Base-by-base conservation (phyloP, 2,888 invertebrate genomes). In the Macropis europaea region DNA sequence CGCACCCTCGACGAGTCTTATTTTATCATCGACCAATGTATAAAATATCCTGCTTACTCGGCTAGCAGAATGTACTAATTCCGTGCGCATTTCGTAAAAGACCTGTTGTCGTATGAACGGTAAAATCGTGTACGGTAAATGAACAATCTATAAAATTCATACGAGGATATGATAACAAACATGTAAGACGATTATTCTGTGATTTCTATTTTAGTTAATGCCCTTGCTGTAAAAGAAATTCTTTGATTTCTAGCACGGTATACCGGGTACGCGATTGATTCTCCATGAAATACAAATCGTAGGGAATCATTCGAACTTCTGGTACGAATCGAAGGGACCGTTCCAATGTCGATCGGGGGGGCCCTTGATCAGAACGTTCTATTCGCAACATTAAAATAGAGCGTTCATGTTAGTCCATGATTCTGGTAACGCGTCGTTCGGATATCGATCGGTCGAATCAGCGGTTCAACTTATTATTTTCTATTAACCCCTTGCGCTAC, bases 171-270 rank as follows among this genome's bases (percentile, higher is more conserved):
- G 7, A 15, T 30, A 43, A 48, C 24, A 26, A 45, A 43, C 22
- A 38, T 19, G 19, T 6, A 11, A 34, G 4, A 2, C 13, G 30
- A 22, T 13, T 36, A 45, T 32, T n/a, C 38, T 40, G 32, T 38
- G 11, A 24, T 45, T 42, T 48, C 42, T 57, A 43, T n/a, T n/a
- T n/a, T n/a, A n/a, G n/a, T n/a, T 40, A 68, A 57, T 57, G 69
- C 52, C 69, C 69, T 28, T 32, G 32, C 15, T 38, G 15, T 19
- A 36, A 69, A 32, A 52, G n/a, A 43, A 50, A 38, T 24, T 22
- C 24, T 50, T 42, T 24, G 17, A 19, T 43, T 32, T 6, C 0
- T 32, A 57, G 26, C 34, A 56, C 22, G 2, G 26, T 30, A 7
- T n/a, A 13, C 11, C 42, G 24, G 15, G 15, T 28, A 34, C 22